phyloP scores from a whole-genome alignment of 1,140 invertebrate genomes.

The Notospermus geniculatus region DNA sequence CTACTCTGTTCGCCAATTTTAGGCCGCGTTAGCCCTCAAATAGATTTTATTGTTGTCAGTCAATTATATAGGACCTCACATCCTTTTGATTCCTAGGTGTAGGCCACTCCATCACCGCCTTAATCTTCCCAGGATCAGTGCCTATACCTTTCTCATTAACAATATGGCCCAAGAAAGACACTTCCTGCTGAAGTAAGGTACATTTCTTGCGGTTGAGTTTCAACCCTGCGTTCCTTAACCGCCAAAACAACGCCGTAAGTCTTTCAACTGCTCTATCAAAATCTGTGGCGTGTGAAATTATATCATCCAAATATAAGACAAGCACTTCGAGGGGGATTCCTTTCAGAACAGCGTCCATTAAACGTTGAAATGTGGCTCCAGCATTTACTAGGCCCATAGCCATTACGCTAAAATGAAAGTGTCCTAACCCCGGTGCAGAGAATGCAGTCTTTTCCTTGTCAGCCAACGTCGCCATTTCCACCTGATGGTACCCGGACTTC shows the following conservation, averaged over 20 bases:
- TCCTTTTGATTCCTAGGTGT: too few relatives aligned
- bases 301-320: constrained; percentile 18
- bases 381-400: constrained; percentile 19
- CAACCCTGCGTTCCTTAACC: constrained; percentile 26
- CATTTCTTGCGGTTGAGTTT: constrained; percentile 56
- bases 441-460: constrained; percentile 48
- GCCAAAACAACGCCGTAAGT: constrained; percentile 3
- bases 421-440: constrained; percentile 13
- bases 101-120: too few relatives aligned
- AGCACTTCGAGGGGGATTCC: constrained; percentile 10
- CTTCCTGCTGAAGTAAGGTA: constrained; percentile 42
- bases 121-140: too few relatives aligned
- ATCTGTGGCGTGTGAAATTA: constrained; percentile 9
- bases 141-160: too few relatives aligned
- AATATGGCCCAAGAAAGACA: constrained; percentile 27
- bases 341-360: constrained; percentile 24
- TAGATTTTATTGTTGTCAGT: too few relatives aligned
- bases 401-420: constrained; percentile 26
- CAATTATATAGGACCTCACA: constrained; percentile 36
- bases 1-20: too few relatives aligned
- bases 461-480: constrained; percentile 39
- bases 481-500: constrained; percentile 48
- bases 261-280: constrained; percentile 4
- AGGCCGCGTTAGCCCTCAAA: too few relatives aligned
- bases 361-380: constrained; percentile 14